Evolutionary conservation across 1,140 invertebrate genomes (phyloP).

Genomic region (Diploscapter pachys): DNA sequence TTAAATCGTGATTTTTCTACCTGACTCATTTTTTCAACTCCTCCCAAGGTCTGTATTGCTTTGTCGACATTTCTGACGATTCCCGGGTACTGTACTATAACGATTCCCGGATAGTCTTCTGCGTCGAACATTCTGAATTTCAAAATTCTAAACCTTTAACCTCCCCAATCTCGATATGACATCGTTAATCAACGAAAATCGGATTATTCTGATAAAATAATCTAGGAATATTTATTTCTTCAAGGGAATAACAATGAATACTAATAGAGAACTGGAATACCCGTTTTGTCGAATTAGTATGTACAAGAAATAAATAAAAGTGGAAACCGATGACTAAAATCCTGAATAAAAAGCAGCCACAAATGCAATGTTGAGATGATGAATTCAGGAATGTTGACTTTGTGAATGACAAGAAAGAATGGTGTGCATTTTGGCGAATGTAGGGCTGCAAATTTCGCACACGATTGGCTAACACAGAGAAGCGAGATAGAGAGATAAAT

Average conservation of each 20-base stretch:
- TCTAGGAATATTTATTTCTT: constrained; percentile 1
- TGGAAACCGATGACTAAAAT: no score
- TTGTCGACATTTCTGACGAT: constrained; percentile 48
- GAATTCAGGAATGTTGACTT: no score
- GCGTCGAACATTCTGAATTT: background rate
- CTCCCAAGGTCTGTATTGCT: constrained; percentile 51
- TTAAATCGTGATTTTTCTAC: constrained; percentile 26
- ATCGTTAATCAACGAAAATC: background rate
- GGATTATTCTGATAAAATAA: background rate
- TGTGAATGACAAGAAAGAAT: no score
- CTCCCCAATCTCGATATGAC: background rate
- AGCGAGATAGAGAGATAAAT: no score
- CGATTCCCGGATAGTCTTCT: constrained; percentile 15
- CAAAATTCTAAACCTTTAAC: background rate
- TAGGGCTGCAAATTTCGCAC: no score
- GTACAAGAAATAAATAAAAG: no score
- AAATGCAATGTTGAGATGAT: no score
- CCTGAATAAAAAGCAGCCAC: no score
- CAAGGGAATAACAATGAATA: constrained; percentile 5
- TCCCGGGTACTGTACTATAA: constrained; percentile 52
- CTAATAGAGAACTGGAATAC: background rate
- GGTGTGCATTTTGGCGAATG: no score
- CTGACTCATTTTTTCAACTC: constrained; percentile 32
- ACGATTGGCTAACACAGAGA: no score
- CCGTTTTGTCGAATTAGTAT: background rate